Percentiles rank a stretch among this genome's conserved stretches.
Conservation (phyloP, 2,113 vertebrate genomes). For the Mungos mungo region DNA sequence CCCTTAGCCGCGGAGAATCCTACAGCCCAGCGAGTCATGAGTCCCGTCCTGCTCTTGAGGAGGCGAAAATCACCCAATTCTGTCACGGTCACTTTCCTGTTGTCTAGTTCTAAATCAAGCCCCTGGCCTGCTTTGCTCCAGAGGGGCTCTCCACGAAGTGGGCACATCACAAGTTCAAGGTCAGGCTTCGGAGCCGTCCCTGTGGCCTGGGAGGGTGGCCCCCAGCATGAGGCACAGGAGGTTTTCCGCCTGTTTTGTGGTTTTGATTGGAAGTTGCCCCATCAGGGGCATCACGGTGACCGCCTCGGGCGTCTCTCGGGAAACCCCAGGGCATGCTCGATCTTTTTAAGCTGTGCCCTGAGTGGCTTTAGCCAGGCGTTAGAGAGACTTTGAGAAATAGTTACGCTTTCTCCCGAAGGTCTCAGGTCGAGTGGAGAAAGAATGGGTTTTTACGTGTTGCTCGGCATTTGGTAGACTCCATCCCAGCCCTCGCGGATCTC, state of each 20-base stretch:
- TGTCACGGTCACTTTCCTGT: neutral
- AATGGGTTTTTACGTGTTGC: constrained; percentile 85
- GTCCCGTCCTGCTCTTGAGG: neutral
- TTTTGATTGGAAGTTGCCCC: constrained; percentile 83
- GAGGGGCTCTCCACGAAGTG: neutral
- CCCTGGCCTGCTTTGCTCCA: constrained; percentile 16
- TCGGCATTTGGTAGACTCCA: no score
- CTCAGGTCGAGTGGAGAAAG: constrained; percentile 88
- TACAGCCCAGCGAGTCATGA: neutral
- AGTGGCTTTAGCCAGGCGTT: constrained; percentile 84
- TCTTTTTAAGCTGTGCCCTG: constrained; percentile 86
- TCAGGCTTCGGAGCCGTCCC: constrained; percentile 39
- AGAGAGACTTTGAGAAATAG: constrained; percentile 86
- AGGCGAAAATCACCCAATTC: neutral
- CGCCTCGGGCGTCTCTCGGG: constrained; percentile 85
- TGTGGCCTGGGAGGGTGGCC: constrained; percentile 55
- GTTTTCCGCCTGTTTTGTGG: constrained; percentile 78
- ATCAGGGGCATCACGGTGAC: constrained; percentile 77
- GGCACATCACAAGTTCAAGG: constrained; percentile 25
- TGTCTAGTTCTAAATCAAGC: constrained; percentile 35
- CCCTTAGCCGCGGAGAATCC: neutral
- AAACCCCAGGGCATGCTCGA: constrained; percentile 85
- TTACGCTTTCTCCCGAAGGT: constrained; percentile 90
- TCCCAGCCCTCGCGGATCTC: neutral
- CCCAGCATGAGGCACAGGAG: constrained; percentile 52